Conservation (phyloP, 1,140 invertebrate species). For the Hermatobates lingyangjiaoensis region DNA sequence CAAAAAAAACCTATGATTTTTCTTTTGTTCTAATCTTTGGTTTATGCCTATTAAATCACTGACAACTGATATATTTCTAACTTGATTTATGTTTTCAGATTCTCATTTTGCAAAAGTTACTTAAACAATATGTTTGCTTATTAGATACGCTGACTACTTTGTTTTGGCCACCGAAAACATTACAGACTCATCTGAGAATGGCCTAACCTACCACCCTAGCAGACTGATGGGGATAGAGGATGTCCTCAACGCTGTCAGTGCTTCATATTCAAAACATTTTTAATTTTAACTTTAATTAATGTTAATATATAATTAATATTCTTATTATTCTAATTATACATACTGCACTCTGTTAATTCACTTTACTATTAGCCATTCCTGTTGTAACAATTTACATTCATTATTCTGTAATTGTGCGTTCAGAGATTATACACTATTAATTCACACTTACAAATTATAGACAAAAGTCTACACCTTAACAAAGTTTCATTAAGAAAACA, state of each 20-base stretch:
- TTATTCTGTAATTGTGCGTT: no score
- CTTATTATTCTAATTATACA: no score
- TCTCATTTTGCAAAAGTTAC: not conserved
- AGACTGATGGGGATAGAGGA: conserved; percentile 55
- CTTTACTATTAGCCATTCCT: no score
- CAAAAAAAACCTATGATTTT: not conserved
- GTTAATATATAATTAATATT: no score
- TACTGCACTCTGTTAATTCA: no score
- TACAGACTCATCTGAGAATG: conserved; percentile 34
- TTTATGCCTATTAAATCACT: not conserved
- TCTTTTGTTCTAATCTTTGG: not conserved
- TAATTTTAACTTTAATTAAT: no score
- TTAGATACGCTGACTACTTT: conserved; percentile 38
- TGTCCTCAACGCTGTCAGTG: conserved; percentile 50
- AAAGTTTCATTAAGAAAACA: no score
- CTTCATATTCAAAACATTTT: no score
- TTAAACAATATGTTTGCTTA: conserved; percentile 4
- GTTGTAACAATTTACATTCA: no score
- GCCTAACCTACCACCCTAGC: conserved; percentile 50
- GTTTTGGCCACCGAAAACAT: conserved; percentile 48
- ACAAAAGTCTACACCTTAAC: no score
- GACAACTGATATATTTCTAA: not conserved
- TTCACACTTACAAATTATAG: no score
- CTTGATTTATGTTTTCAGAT: not conserved
- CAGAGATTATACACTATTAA: no score